phyloP scores from a whole-genome alignment of 30 jellyfish, hydroid and myxozoan genomes.

The Nemopilema nomurai region DNA sequence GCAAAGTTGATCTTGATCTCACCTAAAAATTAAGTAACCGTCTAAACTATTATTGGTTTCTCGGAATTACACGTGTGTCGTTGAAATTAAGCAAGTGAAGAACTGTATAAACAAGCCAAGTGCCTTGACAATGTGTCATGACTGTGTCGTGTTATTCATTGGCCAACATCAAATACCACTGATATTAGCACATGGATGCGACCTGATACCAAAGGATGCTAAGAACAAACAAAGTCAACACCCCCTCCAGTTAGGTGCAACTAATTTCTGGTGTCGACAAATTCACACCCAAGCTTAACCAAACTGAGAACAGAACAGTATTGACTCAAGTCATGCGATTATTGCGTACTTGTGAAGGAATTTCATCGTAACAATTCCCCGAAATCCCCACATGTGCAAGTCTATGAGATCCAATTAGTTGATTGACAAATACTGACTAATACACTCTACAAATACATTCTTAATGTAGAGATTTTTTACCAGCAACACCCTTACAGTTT shows the following conservation, averaged over 20 bases:
- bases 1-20: too few relatives aligned
- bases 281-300: conserved; percentile 3
- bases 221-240: conserved; percentile 15
- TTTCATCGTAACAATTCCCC: too few relatives aligned
- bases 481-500: neutral
- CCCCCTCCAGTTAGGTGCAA: neutral
- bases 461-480: too few relatives aligned
- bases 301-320: neutral
- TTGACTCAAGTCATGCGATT: neutral
- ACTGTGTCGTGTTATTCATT: neutral
- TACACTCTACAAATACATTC: too few relatives aligned
- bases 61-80: too few relatives aligned
- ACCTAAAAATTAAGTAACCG: too few relatives aligned
- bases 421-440: too few relatives aligned
- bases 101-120: neutral
- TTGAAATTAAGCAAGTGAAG: too few relatives aligned
- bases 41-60: too few relatives aligned
- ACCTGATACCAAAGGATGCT: conserved; percentile 22
- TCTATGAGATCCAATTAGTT: too few relatives aligned
- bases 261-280: conserved; percentile 8
- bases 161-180: conserved; percentile 4
- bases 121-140: neutral
- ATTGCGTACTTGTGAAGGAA: neutral
- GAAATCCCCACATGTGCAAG: too few relatives aligned
- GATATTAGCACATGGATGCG: conserved; percentile 19